phyloP scores from a whole-genome alignment of 2,113 vertebrate species.

The Pygoscelis antarcticus region DNA sequence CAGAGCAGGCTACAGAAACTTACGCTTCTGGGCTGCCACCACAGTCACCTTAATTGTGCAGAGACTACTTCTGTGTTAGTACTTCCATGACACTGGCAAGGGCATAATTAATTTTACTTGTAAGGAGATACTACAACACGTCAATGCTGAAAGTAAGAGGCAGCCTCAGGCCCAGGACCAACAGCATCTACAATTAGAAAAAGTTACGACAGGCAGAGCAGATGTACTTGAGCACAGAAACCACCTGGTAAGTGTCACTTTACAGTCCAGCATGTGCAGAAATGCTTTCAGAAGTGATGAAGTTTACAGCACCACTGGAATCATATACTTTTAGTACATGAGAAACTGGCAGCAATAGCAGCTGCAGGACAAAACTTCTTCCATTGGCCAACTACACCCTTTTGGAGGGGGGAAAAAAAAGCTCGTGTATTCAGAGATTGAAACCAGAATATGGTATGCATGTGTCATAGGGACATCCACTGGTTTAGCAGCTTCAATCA shows the following conservation, averaged over 20 bases:
- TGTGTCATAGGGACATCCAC: background rate
- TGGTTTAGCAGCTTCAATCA: background rate
- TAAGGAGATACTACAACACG: background rate
- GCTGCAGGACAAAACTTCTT: background rate
- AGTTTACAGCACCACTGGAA: background rate
- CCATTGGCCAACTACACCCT: background rate
- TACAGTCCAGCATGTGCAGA: background rate
- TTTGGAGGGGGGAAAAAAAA: background rate
- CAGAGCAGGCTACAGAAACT: background rate
- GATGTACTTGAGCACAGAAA: background rate
- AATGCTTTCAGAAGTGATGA: conserved; percentile 22
- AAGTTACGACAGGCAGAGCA: background rate
- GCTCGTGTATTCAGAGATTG: background rate
- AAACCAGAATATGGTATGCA: background rate
- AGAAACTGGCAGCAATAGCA: background rate
- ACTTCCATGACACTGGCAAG: background rate
- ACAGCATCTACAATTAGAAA: background rate
- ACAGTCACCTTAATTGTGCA: background rate
- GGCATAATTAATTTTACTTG: background rate
- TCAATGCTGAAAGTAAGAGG: background rate
- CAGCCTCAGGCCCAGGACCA: background rate
- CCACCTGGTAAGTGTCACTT: conserved; percentile 13
- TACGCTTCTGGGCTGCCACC: background rate
- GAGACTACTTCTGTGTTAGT: background rate
- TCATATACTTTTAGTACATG: background rate